Percentiles rank a stretch among this genome's conserved stretches.
Evolutionary conservation across 2,113 vertebrate species (phyloP).

Genomic region (Irena cyanogastra): DNA sequence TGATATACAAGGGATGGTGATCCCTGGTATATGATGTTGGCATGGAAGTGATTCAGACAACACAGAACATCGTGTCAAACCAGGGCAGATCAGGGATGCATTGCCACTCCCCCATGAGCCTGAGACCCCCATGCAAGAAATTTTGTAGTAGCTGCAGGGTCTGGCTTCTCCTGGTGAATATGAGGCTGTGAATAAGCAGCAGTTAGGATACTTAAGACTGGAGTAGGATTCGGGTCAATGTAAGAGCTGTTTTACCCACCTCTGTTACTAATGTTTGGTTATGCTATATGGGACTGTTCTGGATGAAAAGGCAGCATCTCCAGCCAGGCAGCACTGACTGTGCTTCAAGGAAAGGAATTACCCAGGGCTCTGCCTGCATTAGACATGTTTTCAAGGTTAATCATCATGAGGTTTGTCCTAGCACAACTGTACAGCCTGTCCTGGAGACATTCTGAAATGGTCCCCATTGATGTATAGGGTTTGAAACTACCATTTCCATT

Average conservation of each 20-base stretch:
- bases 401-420: not conserved
- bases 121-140: fast-evolving
- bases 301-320: not conserved
- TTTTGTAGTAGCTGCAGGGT: not conserved
- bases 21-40: not conserved
- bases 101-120: not conserved
- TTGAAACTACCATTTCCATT: constrained; percentile 15
- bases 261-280: not conserved
- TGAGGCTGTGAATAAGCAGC: not conserved
- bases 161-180: not conserved
- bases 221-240: not conserved
- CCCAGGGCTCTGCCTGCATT: not conserved
- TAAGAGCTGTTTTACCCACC: not conserved
- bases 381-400: not conserved
- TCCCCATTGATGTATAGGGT: not conserved
- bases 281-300: not conserved
- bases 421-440: not conserved
- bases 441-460: not conserved
- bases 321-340: not conserved
- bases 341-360: not conserved
- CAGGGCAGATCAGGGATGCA: not conserved
- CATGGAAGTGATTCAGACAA: not conserved
- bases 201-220: not conserved
- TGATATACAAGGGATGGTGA: fast-evolving
- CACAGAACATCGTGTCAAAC: not conserved